Evolutionary conservation across 2,888 invertebrate species (phyloP).

Genomic region (Cyaniris semiargus): DNA sequence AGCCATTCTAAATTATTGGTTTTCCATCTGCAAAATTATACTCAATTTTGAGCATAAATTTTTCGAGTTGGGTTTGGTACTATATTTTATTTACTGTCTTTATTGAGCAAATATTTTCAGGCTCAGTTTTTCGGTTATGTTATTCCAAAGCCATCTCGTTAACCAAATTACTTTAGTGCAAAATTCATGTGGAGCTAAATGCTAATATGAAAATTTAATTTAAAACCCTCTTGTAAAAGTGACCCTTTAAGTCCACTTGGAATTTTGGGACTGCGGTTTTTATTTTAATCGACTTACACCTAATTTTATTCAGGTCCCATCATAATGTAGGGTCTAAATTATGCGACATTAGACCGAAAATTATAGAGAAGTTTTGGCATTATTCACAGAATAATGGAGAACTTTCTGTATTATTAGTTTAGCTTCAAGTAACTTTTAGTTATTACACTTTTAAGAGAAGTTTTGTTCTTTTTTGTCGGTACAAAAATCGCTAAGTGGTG

Average conservation of each 20-base stretch:
- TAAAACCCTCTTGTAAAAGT: slow-evolving; percentile 4
- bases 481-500: slow-evolving; percentile 32
- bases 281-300: slow-evolving; percentile 18
- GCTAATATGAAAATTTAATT: neutral
- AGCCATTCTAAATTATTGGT: neutral
- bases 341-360: neutral
- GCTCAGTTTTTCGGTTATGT: neutral
- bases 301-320: slow-evolving; percentile 18
- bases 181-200: neutral
- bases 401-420: too few species aligned
- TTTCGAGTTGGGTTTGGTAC: neutral
- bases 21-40: neutral
- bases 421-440: neutral
- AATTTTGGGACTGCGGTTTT: slow-evolving; percentile 19
- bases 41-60: neutral
- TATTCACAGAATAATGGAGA: too few species aligned
- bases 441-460: neutral
- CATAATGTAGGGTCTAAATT: slow-evolving; percentile 12
- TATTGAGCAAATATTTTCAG: neutral
- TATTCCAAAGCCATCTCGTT: neutral
- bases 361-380: neutral
- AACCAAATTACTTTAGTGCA: neutral
- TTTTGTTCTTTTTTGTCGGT: too few species aligned
- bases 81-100: neutral
- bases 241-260: slow-evolving; percentile 4